Base-by-base conservation (phyloP, 2,113 vertebrate genomes). In the Lagopus muta region DNA sequence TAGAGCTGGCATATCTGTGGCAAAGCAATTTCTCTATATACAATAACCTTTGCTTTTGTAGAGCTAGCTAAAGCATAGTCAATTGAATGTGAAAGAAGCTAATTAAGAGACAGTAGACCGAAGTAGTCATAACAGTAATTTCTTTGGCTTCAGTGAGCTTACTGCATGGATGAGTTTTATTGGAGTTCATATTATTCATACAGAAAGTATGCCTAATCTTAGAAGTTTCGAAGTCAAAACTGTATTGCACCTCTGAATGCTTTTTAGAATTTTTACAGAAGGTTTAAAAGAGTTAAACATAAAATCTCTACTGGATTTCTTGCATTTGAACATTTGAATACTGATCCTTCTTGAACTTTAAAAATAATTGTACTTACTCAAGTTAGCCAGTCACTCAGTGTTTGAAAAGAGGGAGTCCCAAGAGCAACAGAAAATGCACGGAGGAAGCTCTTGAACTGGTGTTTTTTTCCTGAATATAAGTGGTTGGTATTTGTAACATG, bases 81-180 rank as follows among this genome's bases (percentile, higher is more conserved):
- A 92, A 74, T 65, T 83, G 88, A 79, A 94, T 93, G 71, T 96
- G 94, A 89, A 95, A 85, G 52, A 11, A 86, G 48, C n/a, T 93
- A 94, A 92, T 94, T 94, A 95, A 93, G 87, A 73, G 38, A 94
- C 27, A 58, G 81, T 45, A 95, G 81, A 76, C 62, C 57, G 54
- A 80, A 93, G 81, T 42, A 90, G 89, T 82, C 81, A 85, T 92
- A 38, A 21, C 48, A 82, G 86, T 89, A 82, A 92, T 96, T 93
- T 88, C 89, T 90, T 94, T 74, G 79, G 82, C 85, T 89, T 93
- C 91, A 74, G 38, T 86, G 82, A 91, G 69, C 12, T 93, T 94
- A 86, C 72, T 92, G 92, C 94, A 86, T 86, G 88, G 65, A 54
- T 97, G 90, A 81, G 4, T 95, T 94, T 94, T 94, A 91, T 89